Evolutionary conservation across 2,888 invertebrate genomes (phyloP).

Genomic region (Tetrapedia diversipes): DNA sequence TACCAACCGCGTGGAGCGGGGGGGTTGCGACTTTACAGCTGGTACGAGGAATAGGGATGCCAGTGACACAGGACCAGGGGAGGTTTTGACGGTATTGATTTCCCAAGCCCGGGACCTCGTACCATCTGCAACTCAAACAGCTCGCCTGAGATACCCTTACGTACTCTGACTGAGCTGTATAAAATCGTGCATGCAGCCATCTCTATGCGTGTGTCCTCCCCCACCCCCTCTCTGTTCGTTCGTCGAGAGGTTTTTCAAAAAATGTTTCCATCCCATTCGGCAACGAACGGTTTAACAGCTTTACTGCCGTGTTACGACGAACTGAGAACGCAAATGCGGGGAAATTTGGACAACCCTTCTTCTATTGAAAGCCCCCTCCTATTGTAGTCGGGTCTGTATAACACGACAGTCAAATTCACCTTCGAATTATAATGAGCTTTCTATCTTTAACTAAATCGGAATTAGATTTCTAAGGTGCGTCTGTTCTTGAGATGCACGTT

Average conservation of each 20-base stretch:
- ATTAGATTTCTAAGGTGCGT: too few species aligned
- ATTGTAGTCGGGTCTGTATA: too few species aligned
- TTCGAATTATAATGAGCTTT: too few species aligned
- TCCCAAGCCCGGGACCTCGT: constrained; percentile 77
- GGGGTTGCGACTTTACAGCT: constrained; percentile 42
- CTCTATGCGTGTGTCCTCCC: neutral
- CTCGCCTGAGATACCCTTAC: constrained; percentile 60
- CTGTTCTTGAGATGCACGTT: too few species aligned
- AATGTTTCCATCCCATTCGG: neutral
- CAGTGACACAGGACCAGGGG: constrained; percentile 70
- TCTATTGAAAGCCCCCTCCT: too few species aligned
- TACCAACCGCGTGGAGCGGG: neutral
- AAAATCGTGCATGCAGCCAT: constrained; percentile 25
- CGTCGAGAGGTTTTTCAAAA: neutral
- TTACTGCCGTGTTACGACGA: neutral
- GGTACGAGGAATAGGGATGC: constrained; percentile 55
- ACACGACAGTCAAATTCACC: too few species aligned
- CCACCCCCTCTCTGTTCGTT: neutral
- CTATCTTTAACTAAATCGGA: too few species aligned
- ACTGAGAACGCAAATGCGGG: too few species aligned
- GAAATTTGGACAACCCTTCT: too few species aligned
- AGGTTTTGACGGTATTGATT: constrained; percentile 80
- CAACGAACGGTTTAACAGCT: rapidly evolving
- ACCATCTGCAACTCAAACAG: constrained; percentile 76
- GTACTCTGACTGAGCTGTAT: constrained; percentile 25